A percentile compares a stretch with the other conserved stretches of the same genome.
These are phyloP conservation scores for Pyrrhosoma nymphula DNA, from an alignment of 2,888 invertebrate genomes.

Conservation along the genomic window DNA sequence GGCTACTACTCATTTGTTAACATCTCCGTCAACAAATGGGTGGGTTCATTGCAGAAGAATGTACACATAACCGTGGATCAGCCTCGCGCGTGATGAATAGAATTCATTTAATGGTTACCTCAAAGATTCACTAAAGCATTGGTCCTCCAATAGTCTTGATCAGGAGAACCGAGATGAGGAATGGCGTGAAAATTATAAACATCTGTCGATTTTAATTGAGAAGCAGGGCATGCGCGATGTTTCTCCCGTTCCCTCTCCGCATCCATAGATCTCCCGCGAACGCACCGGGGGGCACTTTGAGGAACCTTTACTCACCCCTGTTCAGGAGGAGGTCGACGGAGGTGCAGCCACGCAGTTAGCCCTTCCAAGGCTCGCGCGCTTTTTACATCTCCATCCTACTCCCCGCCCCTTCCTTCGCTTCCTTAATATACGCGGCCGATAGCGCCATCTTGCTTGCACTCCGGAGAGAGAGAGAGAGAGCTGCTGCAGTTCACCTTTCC, in stretches of 20 bases:
- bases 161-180: no score
- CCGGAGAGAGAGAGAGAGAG: not conserved
- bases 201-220: not conserved
- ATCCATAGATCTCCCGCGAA: no score
- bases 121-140: no score
- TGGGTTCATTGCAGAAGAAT: no score
- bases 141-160: no score
- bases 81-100: no score
- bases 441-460: conserved; percentile 16
- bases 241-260: not conserved
- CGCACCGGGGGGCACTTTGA: not conserved
- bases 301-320: not conserved
- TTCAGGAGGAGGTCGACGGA: not conserved
- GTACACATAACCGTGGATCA: no score
- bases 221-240: not conserved
- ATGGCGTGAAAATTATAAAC: not conserved
- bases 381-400: not conserved
- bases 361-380: not conserved
- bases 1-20: no score
- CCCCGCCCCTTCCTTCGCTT: not conserved
- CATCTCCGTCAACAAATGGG: no score
- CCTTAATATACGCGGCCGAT: not conserved
- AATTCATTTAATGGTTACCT: no score
- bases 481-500: not conserved
- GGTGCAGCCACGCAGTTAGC: not conserved